Base-by-base conservation (phyloP, 2,797 vertebrate genomes). In the Orientallactaga sibirica region DNA sequence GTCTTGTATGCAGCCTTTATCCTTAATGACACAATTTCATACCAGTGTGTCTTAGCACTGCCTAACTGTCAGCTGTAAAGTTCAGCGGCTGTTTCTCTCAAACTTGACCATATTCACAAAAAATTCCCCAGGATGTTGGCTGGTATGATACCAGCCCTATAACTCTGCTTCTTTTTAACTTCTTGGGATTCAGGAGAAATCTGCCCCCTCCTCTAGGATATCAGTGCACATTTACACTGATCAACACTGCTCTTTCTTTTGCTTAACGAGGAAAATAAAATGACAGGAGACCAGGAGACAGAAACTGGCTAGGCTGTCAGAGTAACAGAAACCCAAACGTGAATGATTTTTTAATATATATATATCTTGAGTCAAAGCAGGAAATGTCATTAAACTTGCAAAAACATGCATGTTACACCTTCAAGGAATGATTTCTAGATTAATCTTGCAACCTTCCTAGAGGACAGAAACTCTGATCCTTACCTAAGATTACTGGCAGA, bases 11-110 rank as follows among this genome's bases (percentile, higher is more conserved):
- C 67, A 92, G 88, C 87, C 77, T 86, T 64, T 67, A 22, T 91
- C 61, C 67, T 87, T 55, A 64, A 14, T 33, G 68, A 41, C 74
- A 88, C 83, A 84, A 78, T 83, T 93, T 94, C 86, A 61, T 25
- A 58, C 29, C 16, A 27, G 70, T 67, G 62, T 66, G 52, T 64
- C 90, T 95, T 81, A 93, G 93, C 78, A 62, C 67, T 96, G 93
- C 93, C 92, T 91, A 93, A 86, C 43, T 79, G 91, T 92, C 62
- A 93, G 81, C 89, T 80, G 12, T 73, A 73, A 82, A 93, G 74
- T 88, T 95, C 66, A 91, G 80, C 83, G 89, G 80, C 88, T 93
- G 82, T 82, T 79, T 86, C 64, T 41, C 71, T 90, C 90, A 87
- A 88, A 88, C 91, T 41, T 27, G 82, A 68, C 79, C 62, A 61